Base-by-base conservation (phyloP, 2,797 vertebrate species). In the Myotis pilosus region DNA sequence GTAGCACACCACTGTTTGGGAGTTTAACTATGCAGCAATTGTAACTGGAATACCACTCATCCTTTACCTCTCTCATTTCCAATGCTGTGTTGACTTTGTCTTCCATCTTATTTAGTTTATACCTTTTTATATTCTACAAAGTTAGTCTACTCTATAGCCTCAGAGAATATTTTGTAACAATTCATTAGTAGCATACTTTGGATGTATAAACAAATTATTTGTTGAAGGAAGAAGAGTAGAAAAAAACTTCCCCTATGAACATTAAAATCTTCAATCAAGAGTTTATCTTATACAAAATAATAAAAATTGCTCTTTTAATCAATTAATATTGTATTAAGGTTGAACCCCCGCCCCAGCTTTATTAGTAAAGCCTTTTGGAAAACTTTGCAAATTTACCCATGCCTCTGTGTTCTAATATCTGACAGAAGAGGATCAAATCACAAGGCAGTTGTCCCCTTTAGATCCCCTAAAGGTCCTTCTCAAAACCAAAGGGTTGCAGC, bases 41-140 rank as follows among this genome's bases (percentile, higher is more conserved):
- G 1, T 3, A 13, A 2, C 28, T 4, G 1, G 20, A 36, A 17
- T 15, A 4, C 1, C 6, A 0, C 47, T 20, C 30, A 1, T 2
- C 15, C 22, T 6, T 4, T 20, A 41, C 8, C 19, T 13, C 1
- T 23, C 3, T 30, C n/a, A 5, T 25, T 30, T 17, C 47, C n/a
- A 11, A 2, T 22, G 4, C 30, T 23, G 4, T 4, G 5, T 13
- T 62, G 47, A 25, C 12, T 36, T 82, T 23, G 9, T 22, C 12
- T 49, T 20, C 57, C 28, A 15, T 22, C 30, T 20, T 64, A 47
- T 16, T 49, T 30, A 38, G 6, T 13, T 4, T n/a, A 6, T 15
- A 7, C 2, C 2, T 19, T 60, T 53, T 41, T 13, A 11, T 22
- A 0, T 6, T 20, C 16, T 5, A 6, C 8, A 49, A 60, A 20